Conservation (phyloP, 2,888 invertebrate species). For the Dynastes hyllus region DNA sequence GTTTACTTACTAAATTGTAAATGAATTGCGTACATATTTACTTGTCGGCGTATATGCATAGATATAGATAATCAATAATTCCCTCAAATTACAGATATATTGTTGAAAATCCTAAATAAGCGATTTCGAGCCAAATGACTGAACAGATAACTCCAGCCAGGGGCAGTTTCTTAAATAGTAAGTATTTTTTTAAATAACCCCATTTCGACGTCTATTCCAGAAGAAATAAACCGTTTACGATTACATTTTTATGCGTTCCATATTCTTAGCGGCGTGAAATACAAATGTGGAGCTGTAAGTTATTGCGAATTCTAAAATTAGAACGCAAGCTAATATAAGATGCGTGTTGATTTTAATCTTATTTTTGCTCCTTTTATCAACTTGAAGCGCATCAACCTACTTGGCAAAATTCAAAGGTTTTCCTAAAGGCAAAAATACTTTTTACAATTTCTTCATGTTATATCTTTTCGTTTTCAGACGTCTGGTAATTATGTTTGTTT, state of each 20-base stretch:
- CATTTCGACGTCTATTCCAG: too few relatives aligned
- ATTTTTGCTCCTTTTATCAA: background rate
- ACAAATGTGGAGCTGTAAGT: background rate
- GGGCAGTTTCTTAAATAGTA: constrained; percentile 44
- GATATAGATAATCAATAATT: too few relatives aligned
- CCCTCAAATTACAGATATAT: background rate
- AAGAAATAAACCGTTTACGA: background rate
- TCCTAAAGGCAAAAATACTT: constrained; percentile 9
- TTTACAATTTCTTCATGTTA: background rate
- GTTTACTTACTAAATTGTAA: background rate
- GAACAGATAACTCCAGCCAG: constrained; percentile 35
- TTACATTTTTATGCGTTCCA: background rate
- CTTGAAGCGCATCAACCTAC: constrained; percentile 7
- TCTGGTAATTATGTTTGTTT: background rate
- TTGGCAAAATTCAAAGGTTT: constrained; percentile 14
- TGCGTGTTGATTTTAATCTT: constrained; percentile 10
- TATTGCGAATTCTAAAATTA: constrained; percentile 20
- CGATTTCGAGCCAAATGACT: constrained; percentile 10
- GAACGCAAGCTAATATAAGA: background rate
- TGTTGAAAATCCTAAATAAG: constrained; percentile 8
- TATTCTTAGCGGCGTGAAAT: constrained; percentile 15
- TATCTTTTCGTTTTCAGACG: background rate
- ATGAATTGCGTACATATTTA: background rate
- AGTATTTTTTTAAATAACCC: constrained; percentile 7
- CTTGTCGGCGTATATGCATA: too few relatives aligned